A percentile compares a stretch with the other conserved stretches of the same genome.
These are phyloP conservation scores for Paralinhomoeus sp. DNA, from an alignment of 2,888 invertebrate species.

Conservation along the genomic window DNA sequence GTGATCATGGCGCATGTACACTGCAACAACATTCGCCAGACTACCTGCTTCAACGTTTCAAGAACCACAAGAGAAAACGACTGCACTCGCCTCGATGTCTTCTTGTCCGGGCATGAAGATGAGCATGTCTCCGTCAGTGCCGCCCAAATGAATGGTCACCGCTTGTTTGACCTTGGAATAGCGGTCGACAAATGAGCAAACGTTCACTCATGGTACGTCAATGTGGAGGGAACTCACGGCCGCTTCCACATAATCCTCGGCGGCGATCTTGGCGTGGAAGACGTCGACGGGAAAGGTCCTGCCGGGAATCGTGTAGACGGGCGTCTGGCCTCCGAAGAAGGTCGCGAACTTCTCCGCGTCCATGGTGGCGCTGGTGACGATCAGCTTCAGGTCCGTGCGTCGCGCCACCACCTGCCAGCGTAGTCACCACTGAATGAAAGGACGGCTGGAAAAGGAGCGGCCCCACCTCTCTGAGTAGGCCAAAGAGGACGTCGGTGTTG, in stretches of 20 bases:
- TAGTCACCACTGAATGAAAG: too few species aligned
- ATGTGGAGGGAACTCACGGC: too few species aligned
- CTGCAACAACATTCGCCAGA: too few species aligned
- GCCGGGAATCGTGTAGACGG: constrained; percentile 84
- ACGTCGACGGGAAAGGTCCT: constrained; percentile 92
- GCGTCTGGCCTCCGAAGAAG: constrained; percentile 99
- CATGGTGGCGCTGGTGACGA: constrained; percentile 99
- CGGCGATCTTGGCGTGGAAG: constrained; percentile 68
- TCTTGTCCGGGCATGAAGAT: constrained; percentile 99
- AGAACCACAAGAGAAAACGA: too few species aligned
- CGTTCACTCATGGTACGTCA: too few species aligned
- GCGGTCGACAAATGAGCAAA: constrained; percentile 82
- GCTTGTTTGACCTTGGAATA: constrained; percentile 82
- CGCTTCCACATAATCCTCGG: constrained; percentile 94
- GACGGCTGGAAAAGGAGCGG: too few species aligned
- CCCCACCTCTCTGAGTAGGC: too few species aligned
- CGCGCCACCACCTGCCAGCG: too few species aligned
- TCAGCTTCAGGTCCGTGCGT: constrained; percentile 76
- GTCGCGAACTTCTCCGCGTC: constrained; percentile 86
- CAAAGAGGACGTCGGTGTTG: constrained; percentile 92
- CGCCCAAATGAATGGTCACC: constrained; percentile 76
- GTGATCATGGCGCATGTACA: constrained; percentile 28
- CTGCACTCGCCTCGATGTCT: constrained; percentile 58
- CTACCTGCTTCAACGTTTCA: too few species aligned
- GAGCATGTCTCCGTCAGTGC: constrained; percentile 50